phyloP scores from a whole-genome alignment of 2,797 vertebrate species.

The Tapera naevia region DNA sequence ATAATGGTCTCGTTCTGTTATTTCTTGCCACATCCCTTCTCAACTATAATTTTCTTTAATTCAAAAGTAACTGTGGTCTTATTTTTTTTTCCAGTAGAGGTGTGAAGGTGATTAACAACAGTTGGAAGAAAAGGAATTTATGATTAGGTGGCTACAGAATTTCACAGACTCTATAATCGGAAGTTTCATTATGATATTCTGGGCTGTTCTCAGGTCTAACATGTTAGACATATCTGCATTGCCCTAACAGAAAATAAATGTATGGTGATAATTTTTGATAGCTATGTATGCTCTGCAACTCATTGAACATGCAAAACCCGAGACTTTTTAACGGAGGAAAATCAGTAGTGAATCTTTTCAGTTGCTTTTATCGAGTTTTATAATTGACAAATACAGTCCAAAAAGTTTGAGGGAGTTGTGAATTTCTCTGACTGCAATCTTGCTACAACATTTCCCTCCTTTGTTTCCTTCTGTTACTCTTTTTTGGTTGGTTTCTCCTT shows the following conservation, averaged over 20 bases:
- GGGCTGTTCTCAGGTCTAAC: not conserved
- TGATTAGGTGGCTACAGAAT: not conserved
- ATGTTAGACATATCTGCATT: not conserved
- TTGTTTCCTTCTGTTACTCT: not conserved
- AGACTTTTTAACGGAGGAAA: not conserved
- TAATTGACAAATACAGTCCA: not conserved
- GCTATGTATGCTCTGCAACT: not conserved
- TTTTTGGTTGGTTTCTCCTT: not conserved
- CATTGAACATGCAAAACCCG: not conserved
- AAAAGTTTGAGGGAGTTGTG: not conserved
- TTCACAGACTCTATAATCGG: not conserved
- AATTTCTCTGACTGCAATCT: not conserved
- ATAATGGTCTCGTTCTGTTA: not conserved
- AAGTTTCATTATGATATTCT: not conserved
- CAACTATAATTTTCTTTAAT: constrained; percentile 9
- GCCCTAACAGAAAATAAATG: not conserved
- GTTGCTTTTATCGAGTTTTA: not conserved
- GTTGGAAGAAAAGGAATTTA: not conserved
- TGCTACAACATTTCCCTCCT: not conserved
- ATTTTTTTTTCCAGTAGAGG: not conserved
- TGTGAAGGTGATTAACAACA: not conserved
- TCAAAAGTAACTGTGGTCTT: not conserved
- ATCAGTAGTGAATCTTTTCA: not conserved
- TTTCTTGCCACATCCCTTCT: not conserved
- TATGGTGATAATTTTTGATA: not conserved